Conservation (phyloP, 2,888 invertebrate genomes). For the Tridacna crocea region DNA sequence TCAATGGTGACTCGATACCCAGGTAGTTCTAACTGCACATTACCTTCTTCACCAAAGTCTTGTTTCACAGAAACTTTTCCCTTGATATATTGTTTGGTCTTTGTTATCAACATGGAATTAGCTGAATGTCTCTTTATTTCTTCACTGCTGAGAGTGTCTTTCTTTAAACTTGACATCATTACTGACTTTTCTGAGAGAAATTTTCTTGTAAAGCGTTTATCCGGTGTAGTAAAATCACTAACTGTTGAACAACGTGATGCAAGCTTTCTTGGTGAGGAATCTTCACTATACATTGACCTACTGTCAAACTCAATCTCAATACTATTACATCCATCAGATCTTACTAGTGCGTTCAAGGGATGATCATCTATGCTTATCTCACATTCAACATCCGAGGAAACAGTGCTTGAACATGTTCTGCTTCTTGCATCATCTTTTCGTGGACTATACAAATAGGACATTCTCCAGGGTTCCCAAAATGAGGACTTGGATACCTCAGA, state of each 20-base stretch:
- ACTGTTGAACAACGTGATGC: constrained; percentile 32
- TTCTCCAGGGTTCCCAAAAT: constrained; percentile 51
- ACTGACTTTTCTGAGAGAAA: background rate
- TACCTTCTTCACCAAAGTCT: constrained; percentile 71
- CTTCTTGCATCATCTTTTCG: constrained; percentile 57
- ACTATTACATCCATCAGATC: constrained; percentile 76
- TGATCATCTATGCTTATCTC: constrained; percentile 76
- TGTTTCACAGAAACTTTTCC: constrained; percentile 67
- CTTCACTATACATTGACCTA: constrained; percentile 51
- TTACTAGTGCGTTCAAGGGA: constrained; percentile 73
- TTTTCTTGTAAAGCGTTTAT: constrained; percentile 15
- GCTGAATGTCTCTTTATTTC: background rate
- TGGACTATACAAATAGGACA: constrained; percentile 49
- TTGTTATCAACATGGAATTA: background rate
- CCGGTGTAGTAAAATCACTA: constrained; percentile 38
- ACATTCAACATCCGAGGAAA: constrained; percentile 72
- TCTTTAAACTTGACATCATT: background rate
- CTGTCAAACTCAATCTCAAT: constrained; percentile 74
- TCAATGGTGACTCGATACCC: constrained; percentile 70
- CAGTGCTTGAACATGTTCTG: constrained; percentile 57
- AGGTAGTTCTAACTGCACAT: constrained; percentile 71
- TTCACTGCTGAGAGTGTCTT: background rate
- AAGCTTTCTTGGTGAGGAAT: constrained; percentile 45
- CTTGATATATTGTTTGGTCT: constrained; percentile 45
- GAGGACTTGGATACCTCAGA: constrained; percentile 32